Percentiles rank a stretch among this genome's conserved stretches.
Conservation (phyloP, 2,888 invertebrate genomes). For the Papilio protenor region DNA sequence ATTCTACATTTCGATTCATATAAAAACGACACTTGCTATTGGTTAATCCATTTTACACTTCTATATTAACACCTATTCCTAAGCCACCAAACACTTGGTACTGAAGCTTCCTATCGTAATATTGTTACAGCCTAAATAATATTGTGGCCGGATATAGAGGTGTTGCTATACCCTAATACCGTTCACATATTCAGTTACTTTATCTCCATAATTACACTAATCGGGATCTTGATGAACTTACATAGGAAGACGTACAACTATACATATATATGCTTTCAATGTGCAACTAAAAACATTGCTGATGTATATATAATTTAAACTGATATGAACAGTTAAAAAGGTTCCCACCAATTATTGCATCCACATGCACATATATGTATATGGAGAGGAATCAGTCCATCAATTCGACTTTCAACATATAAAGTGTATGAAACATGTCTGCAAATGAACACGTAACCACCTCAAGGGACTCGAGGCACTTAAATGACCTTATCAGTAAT, state of each 20-base stretch:
- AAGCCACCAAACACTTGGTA: slow-evolving; percentile 60
- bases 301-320: background rate
- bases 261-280: slow-evolving; percentile 68
- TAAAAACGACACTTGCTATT: slow-evolving; percentile 68
- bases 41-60: slow-evolving; percentile 63
- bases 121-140: slow-evolving; percentile 66
- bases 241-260: slow-evolving; percentile 82
- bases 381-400: slow-evolving; percentile 26
- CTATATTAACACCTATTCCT: slow-evolving; percentile 64
- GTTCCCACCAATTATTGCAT: slow-evolving; percentile 10
- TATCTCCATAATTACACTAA: slow-evolving; percentile 64
- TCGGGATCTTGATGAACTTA: slow-evolving; percentile 73
- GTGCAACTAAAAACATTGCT: slow-evolving; percentile 58
- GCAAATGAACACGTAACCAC: slow-evolving; percentile 73
- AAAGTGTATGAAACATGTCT: slow-evolving; percentile 52
- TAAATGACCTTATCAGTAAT: slow-evolving; percentile 82
- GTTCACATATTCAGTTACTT: slow-evolving; percentile 61
- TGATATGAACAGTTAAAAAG: slow-evolving; percentile 16
- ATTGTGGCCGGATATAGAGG: slow-evolving; percentile 75
- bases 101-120: slow-evolving; percentile 69
- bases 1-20: slow-evolving; percentile 69
- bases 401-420: slow-evolving; percentile 20
- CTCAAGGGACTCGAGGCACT: slow-evolving; percentile 81
- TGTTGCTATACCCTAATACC: slow-evolving; percentile 71
- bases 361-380: slow-evolving; percentile 18